Evolutionary conservation across 2,797 vertebrate species (phyloP), one percentile per base, ranked within the genome.

Genomic region (Centropyge bicolor): DNA sequence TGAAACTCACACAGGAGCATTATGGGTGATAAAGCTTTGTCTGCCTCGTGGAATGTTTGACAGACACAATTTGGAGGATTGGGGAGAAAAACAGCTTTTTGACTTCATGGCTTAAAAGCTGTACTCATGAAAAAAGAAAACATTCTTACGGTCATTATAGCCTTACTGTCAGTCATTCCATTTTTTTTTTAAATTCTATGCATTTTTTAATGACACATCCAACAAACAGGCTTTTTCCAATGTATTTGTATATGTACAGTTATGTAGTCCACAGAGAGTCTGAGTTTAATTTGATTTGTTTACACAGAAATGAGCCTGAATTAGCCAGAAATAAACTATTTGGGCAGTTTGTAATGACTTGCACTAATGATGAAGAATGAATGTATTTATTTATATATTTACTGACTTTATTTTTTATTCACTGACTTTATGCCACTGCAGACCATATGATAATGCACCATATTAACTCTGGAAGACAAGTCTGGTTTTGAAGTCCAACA

Each of bases 1-100:
- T 60, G 46, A 64, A 74, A 70, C 1, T 16, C 80, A 69, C 52
- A 74, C 69, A 20, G 54, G 38, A 6, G 62, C 48, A 61, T 74
- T 57, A 36, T 62, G 70, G 48, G 49, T 17, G 20, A 76, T 55
- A 66, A 66, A 49, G 55, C 57, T 8, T 22, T 0, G 20, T 43
- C 68, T 76, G 76, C 13, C 12, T 35, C 19, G n/a, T 76, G 31
- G 57, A 36, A 4, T 4, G 60, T 69, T 31, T 65, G 27, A 69
- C 40, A 38, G 31, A 38, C 46, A 40, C 20, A 16, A 12, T 27
- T 24, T 31, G 8, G 59, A 54, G 36, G 55, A 8, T 57, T 54
- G n/a, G 5, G 45, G 10, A 48, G 20, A 45, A 22, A 45, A 51
- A 65, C 9, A 2, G 9, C n/a, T 48, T 63, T 67, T 63, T 16